Conservation (phyloP, 2,113 vertebrate genomes). For the Nettapus auritus region DNA sequence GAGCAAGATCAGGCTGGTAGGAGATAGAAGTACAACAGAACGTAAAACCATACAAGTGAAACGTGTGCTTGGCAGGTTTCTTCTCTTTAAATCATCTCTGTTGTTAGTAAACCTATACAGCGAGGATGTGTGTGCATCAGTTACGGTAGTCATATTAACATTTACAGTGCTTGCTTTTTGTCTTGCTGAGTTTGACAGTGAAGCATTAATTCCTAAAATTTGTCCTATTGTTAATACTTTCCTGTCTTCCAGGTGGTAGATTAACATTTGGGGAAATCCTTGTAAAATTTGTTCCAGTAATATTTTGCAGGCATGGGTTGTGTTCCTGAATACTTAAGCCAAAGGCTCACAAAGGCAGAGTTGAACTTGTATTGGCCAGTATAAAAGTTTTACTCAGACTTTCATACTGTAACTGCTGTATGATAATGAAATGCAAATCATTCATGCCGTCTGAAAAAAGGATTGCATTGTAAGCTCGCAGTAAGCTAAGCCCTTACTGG, state of each 20-base stretch:
- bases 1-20: constrained; percentile 99
- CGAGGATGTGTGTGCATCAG: constrained; percentile 25
- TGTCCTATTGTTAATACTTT: background rate
- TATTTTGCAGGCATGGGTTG: background rate
- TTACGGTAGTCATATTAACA: background rate
- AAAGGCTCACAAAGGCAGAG: background rate
- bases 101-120: background rate
- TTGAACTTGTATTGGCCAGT: background rate
- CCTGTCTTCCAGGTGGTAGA: background rate
- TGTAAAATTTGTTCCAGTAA: background rate
- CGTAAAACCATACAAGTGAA: constrained; percentile 49
- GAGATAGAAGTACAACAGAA: constrained; percentile 71
- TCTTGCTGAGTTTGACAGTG: constrained; percentile 15
- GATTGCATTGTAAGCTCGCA: background rate
- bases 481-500: background rate
- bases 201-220: background rate
- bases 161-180: constrained; percentile 52
- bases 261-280: background rate
- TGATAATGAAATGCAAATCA: background rate
- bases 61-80: constrained; percentile 60
- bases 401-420: background rate
- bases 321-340: background rate
- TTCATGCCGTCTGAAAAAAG: background rate
- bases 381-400: background rate
- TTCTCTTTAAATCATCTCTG: constrained; percentile 57